Evolutionary conservation across 2,888 invertebrate species (phyloP), one percentile per base, ranked within the genome.

Genomic region (Blera fallax): DNA sequence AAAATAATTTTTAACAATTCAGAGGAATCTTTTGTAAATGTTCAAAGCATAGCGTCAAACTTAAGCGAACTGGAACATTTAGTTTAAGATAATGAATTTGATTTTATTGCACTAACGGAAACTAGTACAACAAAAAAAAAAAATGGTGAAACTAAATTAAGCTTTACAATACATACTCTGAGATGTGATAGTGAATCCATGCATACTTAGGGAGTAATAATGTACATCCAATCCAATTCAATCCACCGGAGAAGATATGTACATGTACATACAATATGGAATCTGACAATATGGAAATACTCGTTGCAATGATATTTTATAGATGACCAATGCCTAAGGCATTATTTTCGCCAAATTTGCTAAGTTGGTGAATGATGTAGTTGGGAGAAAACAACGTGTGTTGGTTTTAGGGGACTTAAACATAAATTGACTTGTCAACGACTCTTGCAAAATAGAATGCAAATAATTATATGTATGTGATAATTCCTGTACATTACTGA

Each of bases 101-200:
- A 34, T 37, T 37, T 58, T 37, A 58, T 21, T 37, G 58, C 58
- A 7, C n/a, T 58, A 58, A 37, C 21, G 11, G 58, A 58, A 21
- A 58, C 37, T 11, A 21, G 14, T 32, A 16, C 29, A 10, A 29
- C 32, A 7, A 54, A 14, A 2, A 29, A 16, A 8, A 8, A 54
- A 54, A 32, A 29, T 8, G 32, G 11, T 3, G 50, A 52, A 29
- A 29, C 14, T 14, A 29, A 52, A 16, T 11, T 34, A 3, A 11
- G 16, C 8, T 18, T 5, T 32, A 18, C 34, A n/a, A 10, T n/a
- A n/a, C n/a, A 16, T 18, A 56, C 11, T 34, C 1, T 32, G 56
- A 56, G 56, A 18, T 34, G 32, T 32, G 56, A 56, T 34, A 56
- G 56, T 56, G 18, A 18, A 56, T 56, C 56, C 18, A 32, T 32